Percentiles rank a stretch among this genome's conserved stretches.
Conservation (phyloP, 2,888 invertebrate species). For the Tenthredo notha region DNA sequence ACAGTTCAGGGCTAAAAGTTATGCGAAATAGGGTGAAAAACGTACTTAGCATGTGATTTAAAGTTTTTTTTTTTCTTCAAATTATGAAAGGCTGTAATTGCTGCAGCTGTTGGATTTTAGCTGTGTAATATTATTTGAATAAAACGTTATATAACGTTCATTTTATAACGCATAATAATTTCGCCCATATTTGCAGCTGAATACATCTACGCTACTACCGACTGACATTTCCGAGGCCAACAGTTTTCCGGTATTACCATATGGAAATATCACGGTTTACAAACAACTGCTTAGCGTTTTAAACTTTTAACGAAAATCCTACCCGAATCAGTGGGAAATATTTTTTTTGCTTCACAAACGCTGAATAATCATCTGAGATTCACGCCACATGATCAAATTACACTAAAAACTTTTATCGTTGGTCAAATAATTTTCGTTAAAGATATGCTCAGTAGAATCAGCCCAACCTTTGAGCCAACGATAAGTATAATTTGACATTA, state of each 20-base stretch:
- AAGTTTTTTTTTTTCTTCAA: not conserved
- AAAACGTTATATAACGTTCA: not conserved
- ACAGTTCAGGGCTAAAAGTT: not conserved
- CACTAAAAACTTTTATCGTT: not conserved
- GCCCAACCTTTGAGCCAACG: not conserved
- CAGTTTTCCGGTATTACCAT: constrained; percentile 29
- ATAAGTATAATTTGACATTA: not conserved
- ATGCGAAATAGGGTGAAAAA: not conserved
- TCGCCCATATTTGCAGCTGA: constrained; percentile 18
- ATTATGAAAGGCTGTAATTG: not conserved
- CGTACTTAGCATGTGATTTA: not conserved
- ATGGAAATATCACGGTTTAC: constrained; percentile 42
- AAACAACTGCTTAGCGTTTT: constrained; percentile 48
- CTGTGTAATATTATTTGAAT: constrained; percentile 18
- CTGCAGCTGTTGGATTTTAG: not conserved
- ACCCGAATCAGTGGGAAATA: not conserved
- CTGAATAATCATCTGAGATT: constrained; percentile 28
- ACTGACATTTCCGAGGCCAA: constrained; percentile 7
- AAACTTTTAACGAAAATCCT: constrained; percentile 28
- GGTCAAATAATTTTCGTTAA: not conserved
- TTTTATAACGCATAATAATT: not conserved
- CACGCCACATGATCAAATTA: not conserved
- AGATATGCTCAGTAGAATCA: not conserved
- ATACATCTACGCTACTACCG: not conserved
- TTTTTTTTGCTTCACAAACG: not conserved